A percentile compares a stretch with the other conserved stretches of the same genome.
phyloP scores from a whole-genome alignment of 2,113 vertebrate species.

The Rana temporaria region DNA sequence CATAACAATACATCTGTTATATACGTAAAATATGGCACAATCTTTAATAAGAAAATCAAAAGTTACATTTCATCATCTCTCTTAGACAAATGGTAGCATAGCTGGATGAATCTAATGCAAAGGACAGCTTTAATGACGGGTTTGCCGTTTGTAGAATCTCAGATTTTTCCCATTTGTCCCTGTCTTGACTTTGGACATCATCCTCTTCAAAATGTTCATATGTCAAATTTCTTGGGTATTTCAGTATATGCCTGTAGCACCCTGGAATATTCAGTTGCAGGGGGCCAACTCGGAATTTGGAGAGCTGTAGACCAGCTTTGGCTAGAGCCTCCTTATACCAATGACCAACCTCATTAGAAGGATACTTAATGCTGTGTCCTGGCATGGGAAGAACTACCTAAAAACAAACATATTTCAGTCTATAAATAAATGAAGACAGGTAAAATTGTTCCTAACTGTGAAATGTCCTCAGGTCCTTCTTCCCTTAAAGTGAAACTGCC shows the following conservation, averaged over 20 bases:
- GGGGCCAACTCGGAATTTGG: constrained; percentile 80
- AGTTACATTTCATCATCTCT: constrained; percentile 92
- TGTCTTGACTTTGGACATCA: constrained; percentile 42
- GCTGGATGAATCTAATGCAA: constrained; percentile 88
- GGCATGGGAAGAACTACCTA: constrained; percentile 93
- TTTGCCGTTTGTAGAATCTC: constrained; percentile 8
- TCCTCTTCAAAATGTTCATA: constrained; percentile 69
- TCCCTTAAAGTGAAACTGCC: no score
- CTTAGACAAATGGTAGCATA: constrained; percentile 91
- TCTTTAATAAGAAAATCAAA: constrained; percentile 59
- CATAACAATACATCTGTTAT: background rate
- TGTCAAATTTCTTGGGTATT: constrained; percentile 78
- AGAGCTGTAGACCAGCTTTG: constrained; percentile 77
- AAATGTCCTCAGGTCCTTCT: no score
- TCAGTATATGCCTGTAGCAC: constrained; percentile 88
- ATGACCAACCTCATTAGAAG: constrained; percentile 80
- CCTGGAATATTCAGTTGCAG: constrained; percentile 92
- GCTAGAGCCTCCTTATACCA: constrained; percentile 79
- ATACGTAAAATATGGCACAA: background rate
- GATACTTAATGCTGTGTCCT: constrained; percentile 88
- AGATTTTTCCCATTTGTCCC: constrained; percentile 24
- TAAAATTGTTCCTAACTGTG: no score
- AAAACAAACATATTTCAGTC: constrained; percentile 26
- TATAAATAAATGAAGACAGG: no score
- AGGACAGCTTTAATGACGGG: constrained; percentile 77